Evolutionary conservation across 2,888 invertebrate genomes (phyloP), one percentile per base, ranked within the genome.

Genomic region (Liodrosophila aerea): DNA sequence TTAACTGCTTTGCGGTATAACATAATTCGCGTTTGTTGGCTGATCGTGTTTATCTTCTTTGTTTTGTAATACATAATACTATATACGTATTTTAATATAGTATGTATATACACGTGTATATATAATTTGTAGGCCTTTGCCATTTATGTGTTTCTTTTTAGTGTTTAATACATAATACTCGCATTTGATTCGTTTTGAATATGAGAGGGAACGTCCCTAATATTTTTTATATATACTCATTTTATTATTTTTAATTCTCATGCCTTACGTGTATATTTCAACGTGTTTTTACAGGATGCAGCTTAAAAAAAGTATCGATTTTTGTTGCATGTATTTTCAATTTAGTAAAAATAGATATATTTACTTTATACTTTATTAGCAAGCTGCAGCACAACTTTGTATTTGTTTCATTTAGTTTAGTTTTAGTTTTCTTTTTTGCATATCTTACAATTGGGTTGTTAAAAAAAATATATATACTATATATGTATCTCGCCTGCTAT

Each of bases 91-190:
- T 52, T 56, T 51, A 56, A 53, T 68, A 54, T 49, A 58, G 37
- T 57, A 40, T 53, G 9, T 52, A 30, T 45, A 27, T 68, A 33
- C 41, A 50, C 44, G 39, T 36, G 33, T 37, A 13, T 31, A 46
- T 33, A 13, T 27, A 34, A 33, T 41, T 13, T 33, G 16, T 47
- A 18, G 49, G 11, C 22, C 34, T 40, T 52, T 41, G 33, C 27
- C 30, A 44, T 71, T 46, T 57, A 16, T 52, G 22, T 22, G 22
- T n/a, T n/a, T n/a, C n/a, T 22, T 8, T 49, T 50, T 57, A 46
- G 56, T 69, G 64, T 69, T 64, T 64, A 36, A 69, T 68, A 67
- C 66, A 71, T 69, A 69, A 69, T 69, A 69, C 69, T 69, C 72
- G 62, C 67, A 57, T 72, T 69, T 72, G 52, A 4, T 4, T 22